Percentiles rank a stretch among this genome's conserved stretches.
Evolutionary conservation across 2,888 invertebrate genomes (phyloP).

Genomic region (Merodon equestris): DNA sequence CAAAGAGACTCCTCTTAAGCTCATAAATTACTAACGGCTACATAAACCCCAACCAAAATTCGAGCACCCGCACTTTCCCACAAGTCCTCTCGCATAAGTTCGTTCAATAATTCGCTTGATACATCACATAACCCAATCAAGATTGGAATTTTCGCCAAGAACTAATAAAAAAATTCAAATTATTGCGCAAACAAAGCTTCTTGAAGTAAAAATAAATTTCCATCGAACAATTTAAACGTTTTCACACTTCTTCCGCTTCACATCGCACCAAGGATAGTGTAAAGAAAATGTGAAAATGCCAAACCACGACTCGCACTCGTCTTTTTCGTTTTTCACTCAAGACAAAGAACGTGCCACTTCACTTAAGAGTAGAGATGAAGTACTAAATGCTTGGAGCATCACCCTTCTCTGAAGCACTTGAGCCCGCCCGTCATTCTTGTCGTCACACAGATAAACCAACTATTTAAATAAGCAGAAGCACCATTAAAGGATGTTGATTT

Average conservation of each 20-base stretch:
- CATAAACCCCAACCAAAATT: no score
- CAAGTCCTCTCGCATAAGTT: no score
- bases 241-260: conserved; percentile 19
- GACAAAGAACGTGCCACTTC: conserved; percentile 30
- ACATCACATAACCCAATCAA: no score
- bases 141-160: no score
- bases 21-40: no score
- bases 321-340: conserved; percentile 15
- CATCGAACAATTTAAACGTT: conserved; percentile 39
- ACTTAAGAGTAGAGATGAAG: no score
- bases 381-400: no score
- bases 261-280: conserved; percentile 23
- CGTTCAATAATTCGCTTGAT: no score
- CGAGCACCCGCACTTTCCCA: no score
- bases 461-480: conserved; percentile 60
- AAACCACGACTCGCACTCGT: no score
- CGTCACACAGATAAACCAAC: conserved; percentile 56
- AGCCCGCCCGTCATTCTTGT: conserved; percentile 20
- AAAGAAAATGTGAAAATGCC: background rate
- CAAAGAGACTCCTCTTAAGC: no score
- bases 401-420: no score
- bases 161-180: conserved; percentile 1
- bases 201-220: conserved; percentile 56
- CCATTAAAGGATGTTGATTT: conserved; percentile 64
- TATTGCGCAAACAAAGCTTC: conserved; percentile 45